Evolutionary conservation across 1,140 invertebrate genomes (phyloP), one percentile per base, ranked within the genome.

Genomic region (Cyrtorhinus lividipennis): DNA sequence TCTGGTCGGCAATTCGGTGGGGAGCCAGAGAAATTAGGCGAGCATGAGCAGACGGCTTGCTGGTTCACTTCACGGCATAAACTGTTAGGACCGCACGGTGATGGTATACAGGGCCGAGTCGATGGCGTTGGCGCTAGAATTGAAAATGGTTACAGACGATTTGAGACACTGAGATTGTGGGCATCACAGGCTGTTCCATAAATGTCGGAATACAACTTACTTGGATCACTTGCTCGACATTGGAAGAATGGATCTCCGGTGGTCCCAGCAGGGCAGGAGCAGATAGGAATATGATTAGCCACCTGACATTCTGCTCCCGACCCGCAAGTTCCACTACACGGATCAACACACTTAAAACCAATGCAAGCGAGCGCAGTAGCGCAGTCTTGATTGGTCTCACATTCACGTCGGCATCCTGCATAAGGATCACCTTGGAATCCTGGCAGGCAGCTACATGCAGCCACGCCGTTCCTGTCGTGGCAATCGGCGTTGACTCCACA

Each of bases 31-130:
- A 78, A 81, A 62, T 75, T 76, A 10, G 76, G 75, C n/a, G 76
- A 70, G 66, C 82, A 84, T 26, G 77, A 77, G 66, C 82, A 84
- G 5, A 77, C 76, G 3, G 76, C 74, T 67, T 76, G 76, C 23
- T 72, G 74, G 60, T 75, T 76, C 1, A 76, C 65, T 25, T 75
- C 75, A 60, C 75, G 73, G 66, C 83, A 86, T 67, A 78, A 73
- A 64, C 80, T 81, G 69, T 88, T 88, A 30, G 81, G 79, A 58
- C 86, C 86, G 73, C 86, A 88, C 2, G 84, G 85, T 13, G 82
- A 83, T 59, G 83, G 83, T 67, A 78, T 75, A 68, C 85, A 86
- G 38, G 79, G 78, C 70, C 80, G 76, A 18, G 60, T 38, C 27
- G 67, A 64, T 38, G n/a, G n/a, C n/a, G n/a, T n/a, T n/a, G n/a